Base-by-base conservation (phyloP, 2,888 invertebrate genomes). In the Lampropteryx suffumata region DNA sequence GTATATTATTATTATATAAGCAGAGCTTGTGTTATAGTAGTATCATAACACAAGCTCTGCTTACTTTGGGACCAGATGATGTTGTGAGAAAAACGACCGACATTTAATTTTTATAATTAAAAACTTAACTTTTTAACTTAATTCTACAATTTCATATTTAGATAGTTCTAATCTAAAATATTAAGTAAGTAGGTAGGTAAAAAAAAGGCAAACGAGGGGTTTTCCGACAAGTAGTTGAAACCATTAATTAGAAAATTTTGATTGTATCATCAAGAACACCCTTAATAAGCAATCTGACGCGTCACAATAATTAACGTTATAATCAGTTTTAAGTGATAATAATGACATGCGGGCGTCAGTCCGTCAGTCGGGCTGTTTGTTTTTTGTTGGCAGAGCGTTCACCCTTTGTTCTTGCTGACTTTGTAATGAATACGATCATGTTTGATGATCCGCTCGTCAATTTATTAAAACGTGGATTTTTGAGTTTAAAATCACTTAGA, bases 281-380 rank as follows among this genome's bases (percentile, higher is more conserved):
- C 68, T 78, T 78, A 79, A 81, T 80, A 77, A 79, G 79, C 83
- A 89, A 88, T 89, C 88, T 85, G 85, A 82, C 69, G 73, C 79
- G 76, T 79, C 76, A 76, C 67, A 73, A 76, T 87, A 84, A 87
- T 88, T 88, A 87, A 84, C 75, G 73, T 67, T 68, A 70, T 84
- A 84, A 85, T 84, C 81, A 79, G 77, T 79, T 76, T 76, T 84
- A 85, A 88, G 82, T 86, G 85, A 79, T 82, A 79, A 77, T 85
- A 86, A 87, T 84, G 85, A 80, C 84, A 59, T 48, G 53, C 48
- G 53, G 48, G 48, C 34, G 29, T 36, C 48, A 30, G 42, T 46
- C 51, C 42, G 42, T 51, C 42, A 87, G 41, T 52, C 34, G 35
- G 50, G 14, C 40, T 84, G 81, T 74, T 74, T 74, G 68, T 59